Percentiles rank a stretch among this genome's conserved stretches.
phyloP scores from a whole-genome alignment of 1,140 invertebrate genomes.

The Drosophila lacteicornis region DNA sequence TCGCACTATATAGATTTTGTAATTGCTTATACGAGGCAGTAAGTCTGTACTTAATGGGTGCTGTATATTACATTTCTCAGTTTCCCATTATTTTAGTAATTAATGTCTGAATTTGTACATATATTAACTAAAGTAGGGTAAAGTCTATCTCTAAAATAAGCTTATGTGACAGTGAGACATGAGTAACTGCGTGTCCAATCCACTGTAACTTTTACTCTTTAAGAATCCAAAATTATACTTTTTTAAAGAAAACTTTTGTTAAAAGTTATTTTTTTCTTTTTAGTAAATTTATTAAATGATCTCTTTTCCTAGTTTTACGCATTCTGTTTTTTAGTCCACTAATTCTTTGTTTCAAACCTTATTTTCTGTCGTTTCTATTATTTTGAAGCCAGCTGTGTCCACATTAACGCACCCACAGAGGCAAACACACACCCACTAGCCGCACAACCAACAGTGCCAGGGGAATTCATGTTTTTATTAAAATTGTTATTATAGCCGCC shows the following conservation, averaged over 20 bases:
- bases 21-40: background rate
- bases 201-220: too few species aligned
- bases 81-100: background rate
- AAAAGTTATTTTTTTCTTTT: too few species aligned
- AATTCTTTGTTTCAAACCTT: too few species aligned
- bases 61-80: too few species aligned
- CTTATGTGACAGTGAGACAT: too few species aligned
- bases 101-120: background rate
- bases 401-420: constrained; percentile 27
- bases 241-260: too few species aligned
- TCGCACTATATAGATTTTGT: background rate
- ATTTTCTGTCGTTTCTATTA: background rate
- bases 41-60: background rate
- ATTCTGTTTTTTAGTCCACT: too few species aligned
- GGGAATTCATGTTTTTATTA: constrained; percentile 74
- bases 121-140: background rate
- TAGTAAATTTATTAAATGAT: too few species aligned
- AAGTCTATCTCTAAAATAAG: background rate
- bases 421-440: constrained; percentile 37
- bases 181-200: too few species aligned
- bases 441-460: constrained; percentile 15
- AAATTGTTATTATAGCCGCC: constrained; percentile 54
- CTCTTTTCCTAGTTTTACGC: too few species aligned
- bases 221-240: too few species aligned
- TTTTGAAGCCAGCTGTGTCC: constrained; percentile 19